Base-by-base conservation (phyloP, 2,113 vertebrate species). In the Nettapus auritus region DNA sequence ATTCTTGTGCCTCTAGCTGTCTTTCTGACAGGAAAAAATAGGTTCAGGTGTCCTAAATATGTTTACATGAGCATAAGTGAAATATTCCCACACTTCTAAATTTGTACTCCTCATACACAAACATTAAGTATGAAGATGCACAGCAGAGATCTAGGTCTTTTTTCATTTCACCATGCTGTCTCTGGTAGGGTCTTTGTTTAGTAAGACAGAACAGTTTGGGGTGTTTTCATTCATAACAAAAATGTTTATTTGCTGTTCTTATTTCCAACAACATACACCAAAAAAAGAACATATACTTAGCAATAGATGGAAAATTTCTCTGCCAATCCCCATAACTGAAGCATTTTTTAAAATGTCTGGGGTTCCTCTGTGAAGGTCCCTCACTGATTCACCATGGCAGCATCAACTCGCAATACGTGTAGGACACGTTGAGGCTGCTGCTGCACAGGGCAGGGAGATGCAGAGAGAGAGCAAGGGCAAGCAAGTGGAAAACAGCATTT, bases 381-480 rank as follows among this genome's bases (percentile, higher is more conserved):
- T 36, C 57, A 78, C 57, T 48, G 12, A 29, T 60, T 52, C 70
- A 53, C 4, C 34, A 55, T 5, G 4, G 75, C 28, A 70, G 9
- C 34, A 8, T 3, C n/a, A 59, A 34, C 13, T 31, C 15, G 31
- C 81, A 75, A 66, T 1, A 23, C 0, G 0, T 8, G 15, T 4
- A 40, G 28, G 40, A 20, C 28, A 42, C 42, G 20, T 3, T 8
- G 66, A 62, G 34, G 56, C 46, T 82, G 40, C 46, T 33, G 20
- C 3, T 74, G n/a, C 28, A 22, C 0, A 0, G 18, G 8, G 25
- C 9, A 57, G 8, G 6, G 22, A 66, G 25, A 17, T 3, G 19
- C 10, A 56, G 48, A 34, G 21, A 34, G 21, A 40, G 52, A 2
- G 16, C 1, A 0, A 92, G 17, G 6, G 1, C 0, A 0, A 71